Evolutionary conservation across 1,140 invertebrate species (phyloP).

Genomic region (Conus betulinus): DNA sequence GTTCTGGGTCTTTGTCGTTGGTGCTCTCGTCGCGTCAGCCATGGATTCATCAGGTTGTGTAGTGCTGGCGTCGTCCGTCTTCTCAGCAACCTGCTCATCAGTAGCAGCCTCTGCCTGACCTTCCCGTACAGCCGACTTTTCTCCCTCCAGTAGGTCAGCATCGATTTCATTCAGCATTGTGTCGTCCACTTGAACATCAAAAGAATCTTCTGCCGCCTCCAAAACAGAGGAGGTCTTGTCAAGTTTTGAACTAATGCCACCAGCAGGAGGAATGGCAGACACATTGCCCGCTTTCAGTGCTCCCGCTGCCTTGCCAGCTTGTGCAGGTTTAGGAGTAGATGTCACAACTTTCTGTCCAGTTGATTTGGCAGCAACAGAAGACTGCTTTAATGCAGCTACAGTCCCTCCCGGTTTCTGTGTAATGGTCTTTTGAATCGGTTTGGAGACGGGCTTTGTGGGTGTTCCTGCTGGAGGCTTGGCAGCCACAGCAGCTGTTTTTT

Average conservation of each 20-base stretch:
- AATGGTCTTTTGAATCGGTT: constrained; percentile 4
- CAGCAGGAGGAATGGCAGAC: constrained; percentile 16
- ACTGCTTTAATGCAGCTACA: neutral
- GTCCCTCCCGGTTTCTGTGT: neutral
- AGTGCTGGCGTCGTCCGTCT: constrained; percentile 25
- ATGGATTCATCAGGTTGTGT: constrained; percentile 37
- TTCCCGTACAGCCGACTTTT: neutral
- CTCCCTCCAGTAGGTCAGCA: constrained; percentile 59
- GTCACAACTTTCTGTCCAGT: constrained; percentile 19
- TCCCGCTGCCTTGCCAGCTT: neutral
- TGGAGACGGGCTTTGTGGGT: constrained; percentile 9
- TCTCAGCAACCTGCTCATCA: neutral
- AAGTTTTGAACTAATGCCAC: constrained; percentile 26
- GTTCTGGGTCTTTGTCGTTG: constrained; percentile 4
- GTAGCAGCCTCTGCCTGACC: constrained; percentile 21
- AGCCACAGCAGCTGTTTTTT: neutral
- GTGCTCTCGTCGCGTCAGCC: neutral
- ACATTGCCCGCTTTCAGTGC: constrained; percentile 2
- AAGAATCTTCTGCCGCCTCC: constrained; percentile 59
- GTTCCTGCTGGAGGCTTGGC: constrained; percentile 5
- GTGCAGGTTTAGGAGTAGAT: constrained; percentile 21
- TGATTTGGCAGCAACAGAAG: neutral
- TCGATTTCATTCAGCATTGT: constrained; percentile 72
- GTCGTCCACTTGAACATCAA: constrained; percentile 73
- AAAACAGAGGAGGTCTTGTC: constrained; percentile 34